These are phyloP conservation scores for Hippasteria phrygiana DNA, from an alignment of 53 echinoderm and acorn worm genomes.

Conservation along the genomic window DNA sequence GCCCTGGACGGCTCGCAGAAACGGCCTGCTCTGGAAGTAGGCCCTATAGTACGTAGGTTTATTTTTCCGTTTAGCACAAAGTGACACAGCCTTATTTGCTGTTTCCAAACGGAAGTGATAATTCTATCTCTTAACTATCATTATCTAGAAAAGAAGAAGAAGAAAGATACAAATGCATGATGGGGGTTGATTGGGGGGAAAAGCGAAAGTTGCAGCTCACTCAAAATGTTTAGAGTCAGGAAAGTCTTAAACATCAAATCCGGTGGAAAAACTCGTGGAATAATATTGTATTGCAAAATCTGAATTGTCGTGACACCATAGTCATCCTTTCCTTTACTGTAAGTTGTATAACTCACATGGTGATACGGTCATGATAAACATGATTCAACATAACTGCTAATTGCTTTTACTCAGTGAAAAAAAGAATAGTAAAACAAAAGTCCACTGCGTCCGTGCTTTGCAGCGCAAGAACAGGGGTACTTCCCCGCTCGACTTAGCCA, in stretches of 20 bases:
- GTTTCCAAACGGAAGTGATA: background rate
- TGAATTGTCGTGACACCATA: background rate
- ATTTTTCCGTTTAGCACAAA: background rate
- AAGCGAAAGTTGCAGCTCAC: background rate
- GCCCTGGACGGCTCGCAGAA: too few relatives aligned
- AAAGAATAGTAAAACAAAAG: background rate
- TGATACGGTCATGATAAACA: background rate
- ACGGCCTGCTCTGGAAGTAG: too few relatives aligned
- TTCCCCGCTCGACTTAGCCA: background rate
- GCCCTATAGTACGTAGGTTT: too few relatives aligned
- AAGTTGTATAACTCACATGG: background rate
- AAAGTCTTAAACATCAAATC: background rate
- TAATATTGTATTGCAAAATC: background rate
- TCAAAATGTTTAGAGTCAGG: background rate
- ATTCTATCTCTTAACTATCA: background rate
- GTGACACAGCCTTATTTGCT: too few relatives aligned
- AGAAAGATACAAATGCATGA: background rate
- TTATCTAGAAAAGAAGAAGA: too few relatives aligned
- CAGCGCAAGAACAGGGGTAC: background rate
- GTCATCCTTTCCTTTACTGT: background rate
- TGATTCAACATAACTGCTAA: background rate
- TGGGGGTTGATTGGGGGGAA: background rate
- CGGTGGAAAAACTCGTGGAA: background rate
- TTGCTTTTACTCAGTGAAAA: background rate
- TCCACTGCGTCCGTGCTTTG: background rate